Conservation (phyloP, 2,888 invertebrate species). For the Craniophora ligustri region DNA sequence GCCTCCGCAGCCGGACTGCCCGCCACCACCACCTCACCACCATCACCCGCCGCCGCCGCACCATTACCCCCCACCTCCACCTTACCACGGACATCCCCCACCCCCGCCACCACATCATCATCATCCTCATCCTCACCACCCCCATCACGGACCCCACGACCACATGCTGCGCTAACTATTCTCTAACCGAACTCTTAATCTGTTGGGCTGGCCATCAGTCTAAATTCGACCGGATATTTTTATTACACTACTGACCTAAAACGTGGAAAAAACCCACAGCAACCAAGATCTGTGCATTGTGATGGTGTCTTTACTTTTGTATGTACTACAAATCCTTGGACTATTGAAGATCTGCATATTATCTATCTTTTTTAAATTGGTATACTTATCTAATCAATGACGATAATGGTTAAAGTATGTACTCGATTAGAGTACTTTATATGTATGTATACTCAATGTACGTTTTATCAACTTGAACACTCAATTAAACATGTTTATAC, state of each 20-base stretch:
- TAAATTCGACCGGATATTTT: neutral
- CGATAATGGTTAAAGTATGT: conserved; percentile 14
- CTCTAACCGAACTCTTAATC: neutral
- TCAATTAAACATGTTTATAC: conserved; percentile 10
- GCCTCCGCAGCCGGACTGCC: conserved; percentile 45
- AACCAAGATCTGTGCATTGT: conserved; percentile 5
- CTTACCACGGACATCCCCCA: conserved; percentile 36
- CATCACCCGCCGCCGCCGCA: conserved; percentile 46
- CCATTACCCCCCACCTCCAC: conserved; percentile 38
- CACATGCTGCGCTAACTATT: conserved; percentile 24
- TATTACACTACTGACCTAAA: neutral
- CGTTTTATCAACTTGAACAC: neutral
- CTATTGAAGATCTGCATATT: conserved; percentile 40
- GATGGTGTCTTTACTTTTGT: neutral
- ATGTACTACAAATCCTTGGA: conserved; percentile 12
- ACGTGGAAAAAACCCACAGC: neutral
- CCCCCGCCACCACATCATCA: conserved; percentile 32
- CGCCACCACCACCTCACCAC: conserved; percentile 42
- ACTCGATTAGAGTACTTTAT: conserved; percentile 7
- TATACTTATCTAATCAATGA: conserved; percentile 32
- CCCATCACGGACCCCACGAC: conserved; percentile 23
- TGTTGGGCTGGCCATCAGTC: neutral
- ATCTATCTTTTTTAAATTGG: conserved; percentile 12
- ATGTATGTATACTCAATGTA: conserved; percentile 1
- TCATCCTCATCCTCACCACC: conserved; percentile 30